Evolutionary conservation across 64 coral and sea anemone species (phyloP), one percentile per base, ranked within the genome.

Genomic region (Montipora sp.): DNA sequence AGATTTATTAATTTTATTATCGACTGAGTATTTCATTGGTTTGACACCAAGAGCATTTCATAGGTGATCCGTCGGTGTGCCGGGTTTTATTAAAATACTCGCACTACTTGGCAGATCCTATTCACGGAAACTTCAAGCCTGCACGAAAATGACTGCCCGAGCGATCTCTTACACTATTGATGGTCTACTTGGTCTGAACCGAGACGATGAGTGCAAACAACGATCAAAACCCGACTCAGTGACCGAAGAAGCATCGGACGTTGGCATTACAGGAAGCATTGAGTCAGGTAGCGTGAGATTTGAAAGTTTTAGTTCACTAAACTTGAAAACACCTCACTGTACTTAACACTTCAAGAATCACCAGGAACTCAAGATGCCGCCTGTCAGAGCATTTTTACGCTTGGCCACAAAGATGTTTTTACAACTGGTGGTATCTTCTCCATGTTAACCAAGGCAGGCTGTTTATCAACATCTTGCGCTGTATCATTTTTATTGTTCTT

Each of bases 1-100:
- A 89, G 82, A 81, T 94, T 94, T 98, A 93, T 98, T 98, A 98
- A 98, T 98, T 98, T 98, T 80, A 98, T 98, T 98, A 98, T 94
- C 95, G 75, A 84, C 77, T 89, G 55, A 88, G 75, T 50, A 58
- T 72, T 93, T 88, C 86, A 88, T 93, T 94, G 84, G 79, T 83
- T 75, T 87, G 78, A 77, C 71, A 79, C 91, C 92, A 98, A 98
- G 83, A 57, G 77, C 69, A 79, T 65, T 66, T 16, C 92, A 89
- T 82, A 78, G 92, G 92, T 84, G 70, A 60, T 89, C 12, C 63
- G 51, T 53, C 48, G 69, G 67, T 90, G 80, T 69, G 55, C 60
- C 53, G 58, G 73, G 45, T 79, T 94, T 98, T 92, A 94, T 94
- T 94, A 94, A 94, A 78, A 69, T 77, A 83, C 83, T 75, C 65